phyloP scores from a whole-genome alignment of 2,888 invertebrate species.

The Pecten maximus region DNA sequence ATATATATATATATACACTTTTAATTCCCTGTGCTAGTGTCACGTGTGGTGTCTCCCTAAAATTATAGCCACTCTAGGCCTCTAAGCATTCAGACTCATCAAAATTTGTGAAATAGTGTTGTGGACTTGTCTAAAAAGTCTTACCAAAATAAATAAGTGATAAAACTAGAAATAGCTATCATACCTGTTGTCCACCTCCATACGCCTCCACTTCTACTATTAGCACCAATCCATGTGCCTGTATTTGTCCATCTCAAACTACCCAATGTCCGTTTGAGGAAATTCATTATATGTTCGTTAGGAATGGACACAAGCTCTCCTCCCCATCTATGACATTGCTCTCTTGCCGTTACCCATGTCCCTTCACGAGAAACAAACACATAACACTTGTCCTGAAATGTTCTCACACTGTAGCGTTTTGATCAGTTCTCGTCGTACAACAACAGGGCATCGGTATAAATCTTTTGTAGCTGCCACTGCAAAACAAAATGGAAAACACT shows the following conservation, averaged over 20 bases:
- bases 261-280: constrained; percentile 58
- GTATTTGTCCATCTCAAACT: constrained; percentile 70
- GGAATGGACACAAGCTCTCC: constrained; percentile 72
- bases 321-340: constrained; percentile 64
- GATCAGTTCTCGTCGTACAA: not conserved
- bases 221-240: constrained; percentile 77
- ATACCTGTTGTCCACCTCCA: constrained; percentile 78
- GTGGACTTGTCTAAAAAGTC: too few species aligned
- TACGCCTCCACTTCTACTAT: constrained; percentile 59
- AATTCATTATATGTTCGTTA: constrained; percentile 69
- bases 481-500: too few species aligned
- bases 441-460: not conserved
- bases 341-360: constrained; percentile 72
- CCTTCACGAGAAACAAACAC: constrained; percentile 70
- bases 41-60: too few species aligned
- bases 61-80: too few species aligned
- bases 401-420: constrained; percentile 45
- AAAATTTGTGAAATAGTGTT: too few species aligned
- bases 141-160: not conserved
- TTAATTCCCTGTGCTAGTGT: too few species aligned
- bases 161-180: too few species aligned
- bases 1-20: too few species aligned
- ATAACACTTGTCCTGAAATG: constrained; percentile 68
- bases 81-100: too few species aligned
- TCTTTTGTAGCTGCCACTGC: not conserved